phyloP scores from a whole-genome alignment of 1,140 invertebrate species.

The Drosophila virilis region DNA sequence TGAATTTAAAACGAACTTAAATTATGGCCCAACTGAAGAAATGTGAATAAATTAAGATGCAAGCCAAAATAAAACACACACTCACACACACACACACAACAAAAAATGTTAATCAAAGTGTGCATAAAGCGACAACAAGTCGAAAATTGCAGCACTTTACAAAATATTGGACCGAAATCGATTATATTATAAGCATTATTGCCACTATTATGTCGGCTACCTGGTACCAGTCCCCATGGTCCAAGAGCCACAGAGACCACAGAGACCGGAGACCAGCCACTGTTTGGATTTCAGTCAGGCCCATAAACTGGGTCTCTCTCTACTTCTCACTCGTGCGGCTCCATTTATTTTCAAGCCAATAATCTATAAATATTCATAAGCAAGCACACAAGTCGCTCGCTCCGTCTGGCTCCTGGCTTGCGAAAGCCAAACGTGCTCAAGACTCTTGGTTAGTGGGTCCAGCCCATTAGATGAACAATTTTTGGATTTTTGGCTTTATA shows the following conservation, averaged over 20 bases:
- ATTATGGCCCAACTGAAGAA: constrained; percentile 52
- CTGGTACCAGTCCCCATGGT: constrained; percentile 39
- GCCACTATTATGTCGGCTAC: constrained; percentile 61
- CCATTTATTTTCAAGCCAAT: constrained; percentile 54
- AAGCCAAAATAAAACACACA: too few species aligned
- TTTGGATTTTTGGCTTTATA: neutral
- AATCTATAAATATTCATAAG: constrained; percentile 77
- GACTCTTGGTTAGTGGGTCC: constrained; percentile 1
- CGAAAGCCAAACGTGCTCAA: constrained; percentile 45
- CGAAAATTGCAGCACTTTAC: constrained; percentile 56
- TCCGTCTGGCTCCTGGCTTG: constrained; percentile 58
- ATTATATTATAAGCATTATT: constrained; percentile 69
- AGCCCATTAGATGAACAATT: constrained; percentile 2
- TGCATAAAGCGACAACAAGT: constrained; percentile 54
- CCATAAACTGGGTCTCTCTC: constrained; percentile 58
- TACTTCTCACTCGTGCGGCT: constrained; percentile 13
- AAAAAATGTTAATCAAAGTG: constrained; percentile 19
- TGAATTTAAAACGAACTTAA: constrained; percentile 47
- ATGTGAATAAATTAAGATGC: constrained; percentile 50
- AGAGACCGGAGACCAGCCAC: constrained; percentile 9
- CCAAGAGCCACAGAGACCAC: constrained; percentile 19
- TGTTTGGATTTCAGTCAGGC: constrained; percentile 27
- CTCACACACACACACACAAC: constrained; percentile 7
- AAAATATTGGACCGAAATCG: constrained; percentile 44
- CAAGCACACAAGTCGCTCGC: constrained; percentile 31